Evolutionary conservation across 2,888 invertebrate genomes (phyloP), one percentile per base, ranked within the genome.

Genomic region (Dimorphilus gyrociliatus): DNA sequence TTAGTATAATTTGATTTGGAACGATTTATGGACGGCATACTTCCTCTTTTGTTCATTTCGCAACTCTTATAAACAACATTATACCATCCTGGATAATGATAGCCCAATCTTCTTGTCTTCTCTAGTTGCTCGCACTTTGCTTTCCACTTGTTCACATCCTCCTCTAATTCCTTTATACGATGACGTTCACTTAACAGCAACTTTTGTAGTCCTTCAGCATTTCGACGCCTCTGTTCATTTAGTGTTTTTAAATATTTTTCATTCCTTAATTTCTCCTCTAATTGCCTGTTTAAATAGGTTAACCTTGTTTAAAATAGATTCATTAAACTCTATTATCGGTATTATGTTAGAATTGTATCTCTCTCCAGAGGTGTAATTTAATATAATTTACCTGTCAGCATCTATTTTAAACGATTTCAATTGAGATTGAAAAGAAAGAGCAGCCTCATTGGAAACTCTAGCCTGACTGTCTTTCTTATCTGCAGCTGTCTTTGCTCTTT

Each of bases 31-130:
- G n/a, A n/a, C n/a, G n/a, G n/a, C n/a, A n/a, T n/a, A n/a, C n/a
- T n/a, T n/a, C n/a, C n/a, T n/a, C n/a, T n/a, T n/a, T n/a, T n/a
- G n/a, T n/a, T n/a, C n/a, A n/a, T n/a, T n/a, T n/a, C n/a, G n/a
- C n/a, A n/a, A n/a, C n/a, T n/a, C n/a, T n/a, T n/a, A n/a, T n/a
- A n/a, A n/a, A n/a, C n/a, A n/a, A n/a, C n/a, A n/a, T n/a, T n/a
- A n/a, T n/a, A n/a, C n/a, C n/a, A n/a, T n/a, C n/a, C n/a, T n/a
- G n/a, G n/a, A n/a, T 25, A 18, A 25, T 25, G 25, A 16, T 30
- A 30, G 13, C 30, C 30, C 27, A 30, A 18, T 6, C 30, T 16
- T 1, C 30, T 17, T n/a, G 30, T 27, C 25, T 25, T 30, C 30
- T 30, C 30, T 16, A 30, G 25, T 17, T 18, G 16, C 15, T 25